Conservation (phyloP, 2,888 invertebrate species). For the Auanema sp. region DNA sequence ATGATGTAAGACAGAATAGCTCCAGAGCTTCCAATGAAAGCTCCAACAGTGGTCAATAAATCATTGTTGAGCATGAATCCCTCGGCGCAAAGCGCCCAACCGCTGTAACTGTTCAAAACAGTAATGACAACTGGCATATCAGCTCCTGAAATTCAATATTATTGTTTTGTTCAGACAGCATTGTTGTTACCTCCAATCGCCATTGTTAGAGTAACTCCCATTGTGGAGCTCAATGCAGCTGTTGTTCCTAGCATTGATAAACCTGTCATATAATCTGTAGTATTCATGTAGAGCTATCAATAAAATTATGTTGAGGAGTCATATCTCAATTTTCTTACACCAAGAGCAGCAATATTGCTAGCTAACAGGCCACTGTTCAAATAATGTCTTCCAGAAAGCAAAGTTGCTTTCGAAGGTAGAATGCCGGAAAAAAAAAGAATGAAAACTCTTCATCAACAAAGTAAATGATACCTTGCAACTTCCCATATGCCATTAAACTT, state of each 20-base stretch:
- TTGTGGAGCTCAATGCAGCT: slow-evolving; percentile 77
- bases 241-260: slow-evolving; percentile 78
- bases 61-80: slow-evolving; percentile 91
- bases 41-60: slow-evolving; percentile 86
- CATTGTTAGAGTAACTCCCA: slow-evolving; percentile 82
- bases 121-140: slow-evolving; percentile 93
- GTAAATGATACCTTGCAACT: slow-evolving; percentile 73
- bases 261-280: slow-evolving; percentile 71
- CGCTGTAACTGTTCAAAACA: slow-evolving; percentile 86
- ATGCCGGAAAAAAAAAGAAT: slow-evolving; percentile 67
- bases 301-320: too few species aligned
- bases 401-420: slow-evolving; percentile 78
- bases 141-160: slow-evolving; percentile 72
- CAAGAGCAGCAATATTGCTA: slow-evolving; percentile 76
- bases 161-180: not conserved
- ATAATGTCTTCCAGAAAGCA: slow-evolving; percentile 81
- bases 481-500: slow-evolving; percentile 84
- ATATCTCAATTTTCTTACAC: slow-evolving; percentile 8
- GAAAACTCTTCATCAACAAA: not conserved
- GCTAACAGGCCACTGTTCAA: slow-evolving; percentile 71
- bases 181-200: slow-evolving; percentile 78
- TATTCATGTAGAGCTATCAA: slow-evolving; percentile 26
- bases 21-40: slow-evolving; percentile 85
- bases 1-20: slow-evolving; percentile 90
- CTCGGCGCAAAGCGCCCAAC: slow-evolving; percentile 90